A percentile compares a stretch with the other conserved stretches of the same genome.
Evolutionary conservation across 1,140 invertebrate genomes (phyloP).

Genomic region (Heterodera carotae): DNA sequence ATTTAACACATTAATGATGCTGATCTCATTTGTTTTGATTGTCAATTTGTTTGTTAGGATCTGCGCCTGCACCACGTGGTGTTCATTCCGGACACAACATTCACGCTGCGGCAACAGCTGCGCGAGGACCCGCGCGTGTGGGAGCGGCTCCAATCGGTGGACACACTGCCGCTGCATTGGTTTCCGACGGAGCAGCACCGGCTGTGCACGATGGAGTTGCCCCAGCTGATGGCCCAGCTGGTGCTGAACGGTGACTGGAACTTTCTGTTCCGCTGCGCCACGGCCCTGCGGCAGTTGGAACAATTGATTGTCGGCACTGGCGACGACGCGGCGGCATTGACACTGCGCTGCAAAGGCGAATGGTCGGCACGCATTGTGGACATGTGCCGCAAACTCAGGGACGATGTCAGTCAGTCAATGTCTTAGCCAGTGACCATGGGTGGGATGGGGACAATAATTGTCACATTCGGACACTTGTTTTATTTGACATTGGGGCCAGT

Average conservation of each 20-base stretch:
- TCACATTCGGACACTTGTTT: no score
- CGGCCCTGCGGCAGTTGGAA: slow-evolving; percentile 34
- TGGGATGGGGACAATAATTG: no score
- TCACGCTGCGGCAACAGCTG: slow-evolving; percentile 32
- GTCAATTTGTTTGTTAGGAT: slow-evolving; percentile 21
- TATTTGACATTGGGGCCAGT: no score
- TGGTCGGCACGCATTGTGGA: slow-evolving; percentile 40
- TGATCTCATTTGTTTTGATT: no score
- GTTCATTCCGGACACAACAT: slow-evolving; percentile 37
- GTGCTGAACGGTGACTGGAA: slow-evolving; percentile 43
- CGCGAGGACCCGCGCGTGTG: slow-evolving; percentile 30
- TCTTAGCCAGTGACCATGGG: no score
- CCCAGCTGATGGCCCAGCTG: slow-evolving; percentile 26
- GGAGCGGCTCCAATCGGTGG: slow-evolving; percentile 21
- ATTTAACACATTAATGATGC: no score
- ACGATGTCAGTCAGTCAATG: slow-evolving; percentile 26
- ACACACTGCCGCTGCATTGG: slow-evolving; percentile 33
- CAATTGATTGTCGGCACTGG: slow-evolving; percentile 16
- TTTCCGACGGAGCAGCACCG: slow-evolving; percentile 37
- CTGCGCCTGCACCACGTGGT: slow-evolving; percentile 29
- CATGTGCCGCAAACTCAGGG: slow-evolving; percentile 31
- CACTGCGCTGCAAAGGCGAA: slow-evolving; percentile 30
- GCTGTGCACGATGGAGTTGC: slow-evolving; percentile 30
- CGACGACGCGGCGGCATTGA: neutral
- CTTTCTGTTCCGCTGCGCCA: slow-evolving; percentile 39